Percentiles rank a stretch among this genome's conserved stretches.
These are phyloP conservation scores for Diplolepis rosae DNA, from an alignment of 2,888 invertebrate genomes.

Conservation along the genomic window DNA sequence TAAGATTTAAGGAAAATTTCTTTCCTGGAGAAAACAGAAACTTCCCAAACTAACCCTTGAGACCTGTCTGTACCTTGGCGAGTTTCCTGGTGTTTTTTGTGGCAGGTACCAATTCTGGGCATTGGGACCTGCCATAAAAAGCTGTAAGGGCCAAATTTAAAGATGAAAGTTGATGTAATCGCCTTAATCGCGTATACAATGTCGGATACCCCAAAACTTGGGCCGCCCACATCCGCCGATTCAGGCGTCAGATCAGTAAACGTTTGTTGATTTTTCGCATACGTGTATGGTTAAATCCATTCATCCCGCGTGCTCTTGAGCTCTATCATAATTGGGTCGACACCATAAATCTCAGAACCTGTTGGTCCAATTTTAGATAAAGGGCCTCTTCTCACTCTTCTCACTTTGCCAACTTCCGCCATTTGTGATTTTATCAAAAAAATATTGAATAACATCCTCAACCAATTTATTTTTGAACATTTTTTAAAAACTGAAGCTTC, in stretches of 20 bases:
- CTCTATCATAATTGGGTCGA: slow-evolving; percentile 27
- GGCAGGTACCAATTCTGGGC: background rate
- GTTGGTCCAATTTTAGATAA: slow-evolving; percentile 28
- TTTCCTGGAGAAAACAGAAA: background rate
- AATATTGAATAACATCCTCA: too few species aligned
- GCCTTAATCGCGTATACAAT: slow-evolving; percentile 21
- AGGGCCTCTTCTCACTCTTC: background rate
- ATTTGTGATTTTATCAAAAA: too few species aligned
- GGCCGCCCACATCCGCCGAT: slow-evolving; percentile 50
- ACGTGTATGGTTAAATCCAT: slow-evolving; percentile 24
- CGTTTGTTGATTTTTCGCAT: slow-evolving; percentile 30
- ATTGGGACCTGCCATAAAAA: slow-evolving; percentile 13
- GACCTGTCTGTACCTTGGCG: background rate
- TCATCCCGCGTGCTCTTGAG: slow-evolving; percentile 22
- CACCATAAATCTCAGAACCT: slow-evolving; percentile 20
- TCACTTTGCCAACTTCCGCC: slow-evolving; percentile 5
- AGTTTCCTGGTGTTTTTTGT: slow-evolving; percentile 11
- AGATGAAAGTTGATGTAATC: slow-evolving; percentile 30
- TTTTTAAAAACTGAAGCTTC: too few species aligned
- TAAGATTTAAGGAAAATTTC: background rate
- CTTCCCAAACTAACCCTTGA: background rate
- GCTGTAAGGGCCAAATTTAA: slow-evolving; percentile 11
- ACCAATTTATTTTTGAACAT: too few species aligned
- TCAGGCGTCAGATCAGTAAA: slow-evolving; percentile 29
- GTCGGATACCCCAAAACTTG: slow-evolving; percentile 35